Base-by-base conservation (phyloP, 2,888 invertebrate genomes). In the Dasypolia templi region DNA sequence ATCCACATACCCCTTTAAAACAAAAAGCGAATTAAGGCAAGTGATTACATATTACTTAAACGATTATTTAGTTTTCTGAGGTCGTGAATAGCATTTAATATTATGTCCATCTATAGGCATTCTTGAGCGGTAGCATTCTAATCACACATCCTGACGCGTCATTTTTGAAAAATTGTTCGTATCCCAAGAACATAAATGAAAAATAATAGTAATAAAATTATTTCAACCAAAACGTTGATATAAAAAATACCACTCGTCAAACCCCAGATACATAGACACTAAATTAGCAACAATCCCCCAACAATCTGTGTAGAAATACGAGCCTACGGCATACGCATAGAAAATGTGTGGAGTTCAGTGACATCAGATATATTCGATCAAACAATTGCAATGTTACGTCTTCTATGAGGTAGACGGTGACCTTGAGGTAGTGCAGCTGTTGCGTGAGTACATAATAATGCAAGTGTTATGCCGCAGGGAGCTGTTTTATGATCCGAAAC, bases 1-100 rank as follows among this genome's bases (percentile, higher is more conserved):
- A 87, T 97, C 96, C 46, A 97, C 94, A 44, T 88, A 79, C 5
- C 97, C 97, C 96, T 97, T 64, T 89, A 63, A 66, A 73, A 11
- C 49, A 76, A 32, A 72, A 53, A 11, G 19, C 6, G 22, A 49
- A 46, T 39, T 55, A 19, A 12, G 26, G 35, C 5, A 46, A 29
- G 3, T 64, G 35, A 46, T 26, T n/a, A 5, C 3, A 4, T 32
- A 44, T 9, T 71, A 56, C 12, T 62, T n/a, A 49, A 72, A 44
- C 29, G 58, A 51, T 22, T 72, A 22, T n/a, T 58, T 2, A 32
- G 32, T 61, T 70, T 19, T 63, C 3, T 53, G 26, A 64, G 26
- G 51, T 29, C 14, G 7, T 53, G 39, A 78, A 49, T 53, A 19
- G 72, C 29, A 64, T 59, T 64, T 72, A 46, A 29, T 73, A 44